These are phyloP conservation scores for Frankliniella intonsa DNA, from an alignment of 2,888 invertebrate species.

Conservation along the genomic window DNA sequence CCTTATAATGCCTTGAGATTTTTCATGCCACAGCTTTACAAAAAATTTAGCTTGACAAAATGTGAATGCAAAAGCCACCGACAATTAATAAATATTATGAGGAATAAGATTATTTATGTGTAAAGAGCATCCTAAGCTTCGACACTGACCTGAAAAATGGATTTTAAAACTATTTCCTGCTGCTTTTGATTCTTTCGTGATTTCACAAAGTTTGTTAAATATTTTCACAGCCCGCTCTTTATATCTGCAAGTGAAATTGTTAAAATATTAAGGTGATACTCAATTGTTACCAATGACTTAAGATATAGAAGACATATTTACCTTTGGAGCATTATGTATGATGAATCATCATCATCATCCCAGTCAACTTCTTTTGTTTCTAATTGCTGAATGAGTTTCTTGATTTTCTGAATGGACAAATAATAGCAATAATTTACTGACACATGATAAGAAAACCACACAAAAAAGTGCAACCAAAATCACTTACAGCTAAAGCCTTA, in stretches of 20 bases:
- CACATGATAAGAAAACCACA: too few relatives aligned
- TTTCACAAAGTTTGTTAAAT: conserved; percentile 30
- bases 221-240: conserved; percentile 29
- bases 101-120: too few relatives aligned
- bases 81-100: too few relatives aligned
- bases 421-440: background rate
- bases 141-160: conserved; percentile 30
- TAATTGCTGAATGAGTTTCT: conserved; percentile 27
- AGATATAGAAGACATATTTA: conserved; percentile 27
- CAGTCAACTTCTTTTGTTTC: conserved; percentile 34
- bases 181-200: conserved; percentile 24
- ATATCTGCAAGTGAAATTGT: conserved; percentile 30
- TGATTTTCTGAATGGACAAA: background rate
- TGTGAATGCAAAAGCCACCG: too few relatives aligned
- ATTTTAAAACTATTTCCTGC: conserved; percentile 13
- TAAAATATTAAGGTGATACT: background rate
- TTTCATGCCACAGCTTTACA: background rate
- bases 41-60: too few relatives aligned
- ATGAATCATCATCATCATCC: conserved; percentile 34
- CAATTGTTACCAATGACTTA: background rate
- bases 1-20: background rate
- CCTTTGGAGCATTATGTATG: conserved; percentile 34
- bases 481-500: background rate
- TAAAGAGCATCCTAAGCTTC: background rate
- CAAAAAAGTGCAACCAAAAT: background rate